These are phyloP conservation scores for Thalpophila matura DNA, from an alignment of 2,888 invertebrate genomes.

Conservation along the genomic window DNA sequence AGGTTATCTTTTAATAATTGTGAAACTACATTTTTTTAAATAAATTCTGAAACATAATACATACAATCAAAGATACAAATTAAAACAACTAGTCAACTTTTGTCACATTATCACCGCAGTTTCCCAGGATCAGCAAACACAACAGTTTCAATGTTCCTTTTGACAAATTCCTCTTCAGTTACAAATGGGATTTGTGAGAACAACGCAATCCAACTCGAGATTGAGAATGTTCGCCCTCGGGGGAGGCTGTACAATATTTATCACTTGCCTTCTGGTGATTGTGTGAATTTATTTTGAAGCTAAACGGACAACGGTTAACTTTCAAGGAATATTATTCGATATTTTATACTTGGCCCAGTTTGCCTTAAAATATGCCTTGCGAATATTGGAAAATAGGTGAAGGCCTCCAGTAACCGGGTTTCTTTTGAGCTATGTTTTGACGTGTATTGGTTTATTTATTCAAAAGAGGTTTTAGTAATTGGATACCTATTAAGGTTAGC, in stretches of 20 bases:
- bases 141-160: slow-evolving; percentile 44
- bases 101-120: slow-evolving; percentile 1
- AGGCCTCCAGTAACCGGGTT: slow-evolving; percentile 4
- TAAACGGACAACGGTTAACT: slow-evolving; percentile 35
- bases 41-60: no score
- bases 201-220: slow-evolving; percentile 65
- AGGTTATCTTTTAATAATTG: no score
- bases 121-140: slow-evolving; percentile 38
- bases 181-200: slow-evolving; percentile 62
- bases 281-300: slow-evolving; percentile 48
- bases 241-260: slow-evolving; percentile 68
- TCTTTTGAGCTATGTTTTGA: not conserved
- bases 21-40: no score
- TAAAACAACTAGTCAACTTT: not conserved
- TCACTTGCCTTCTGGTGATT: slow-evolving; percentile 50
- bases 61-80: not conserved
- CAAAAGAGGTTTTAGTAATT: not conserved
- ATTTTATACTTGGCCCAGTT: slow-evolving; percentile 22
- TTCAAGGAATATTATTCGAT: slow-evolving; percentile 26
- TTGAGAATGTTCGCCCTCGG: slow-evolving; percentile 62
- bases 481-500: not conserved
- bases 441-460: not conserved
- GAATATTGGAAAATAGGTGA: slow-evolving; percentile 25
- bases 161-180: slow-evolving; percentile 61
- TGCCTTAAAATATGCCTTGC: not conserved